Base-by-base conservation (phyloP, 2,113 vertebrate species). In the Lamprologus sp. region DNA sequence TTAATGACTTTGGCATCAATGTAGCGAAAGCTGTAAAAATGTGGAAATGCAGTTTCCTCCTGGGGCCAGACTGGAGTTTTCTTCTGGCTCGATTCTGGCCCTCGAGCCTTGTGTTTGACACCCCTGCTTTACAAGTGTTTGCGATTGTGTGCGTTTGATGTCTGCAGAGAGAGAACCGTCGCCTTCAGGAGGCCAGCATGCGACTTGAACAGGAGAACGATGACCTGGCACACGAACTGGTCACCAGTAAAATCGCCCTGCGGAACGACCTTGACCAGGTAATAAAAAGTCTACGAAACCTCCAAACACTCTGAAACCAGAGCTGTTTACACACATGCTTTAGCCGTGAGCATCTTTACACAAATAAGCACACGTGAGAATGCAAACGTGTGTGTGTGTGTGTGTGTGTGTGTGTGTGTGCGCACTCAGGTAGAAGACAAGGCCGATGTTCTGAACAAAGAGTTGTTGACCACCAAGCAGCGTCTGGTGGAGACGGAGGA, bases 111-210 rank as follows among this genome's bases (percentile, higher is more conserved):
- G 10, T 65, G 33, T 65, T 65, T n/a, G 60, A 65, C 33, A 3
- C 33, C 60, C 1, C 17, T 65, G 6, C 60, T 65, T 65, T 35
- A 3, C 31, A 4, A 35, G 35, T 7, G 8, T 31, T 2, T 85
- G 9, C 2, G 21, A 37, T 19, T 51, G 28, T 83, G 33, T 85
- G 51, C 15, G 4, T 68, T 90, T 83, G 55, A 60, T 86, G 26
- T 87, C 23, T 42, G 7, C 95, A 99, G 99, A 98, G 97, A 94
- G 99, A 99, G 87, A 99, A 99, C 94, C 97, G 98, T n/a, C 96
- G 99, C 54, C 96, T 99, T 6, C 99, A 99, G 90, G 99, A 99
- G 92, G 98, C 99, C 96, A 99, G 98, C 90, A 99, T 99, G 98
- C 93, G 98, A 84, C 90, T 99, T 92, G 99, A 99, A 91, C 99